Evolutionary conservation across 2,113 vertebrate species (phyloP).

Genomic region (Felis chaus): DNA sequence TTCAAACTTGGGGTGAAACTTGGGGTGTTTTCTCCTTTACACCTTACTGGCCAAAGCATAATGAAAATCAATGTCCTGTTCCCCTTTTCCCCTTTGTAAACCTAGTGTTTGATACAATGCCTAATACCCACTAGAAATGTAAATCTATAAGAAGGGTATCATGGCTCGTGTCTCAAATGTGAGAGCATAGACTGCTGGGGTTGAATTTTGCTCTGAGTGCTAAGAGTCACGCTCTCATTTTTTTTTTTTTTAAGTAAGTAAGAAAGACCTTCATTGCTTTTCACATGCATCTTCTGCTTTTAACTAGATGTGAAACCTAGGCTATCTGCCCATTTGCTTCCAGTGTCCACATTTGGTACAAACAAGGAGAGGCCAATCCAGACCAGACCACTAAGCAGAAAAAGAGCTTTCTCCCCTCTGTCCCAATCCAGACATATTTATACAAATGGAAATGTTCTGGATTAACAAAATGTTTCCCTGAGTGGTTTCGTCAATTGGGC

Average conservation of each 20-base stretch:
- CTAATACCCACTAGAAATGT: neutral
- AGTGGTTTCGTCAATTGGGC: neutral
- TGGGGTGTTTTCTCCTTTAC: neutral
- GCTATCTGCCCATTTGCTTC: neutral
- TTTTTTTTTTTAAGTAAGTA: neutral
- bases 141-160: neutral
- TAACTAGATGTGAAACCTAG: neutral
- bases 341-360: neutral
- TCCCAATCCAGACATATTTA: neutral
- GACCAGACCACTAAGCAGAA: neutral
- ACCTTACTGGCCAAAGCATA: neutral
- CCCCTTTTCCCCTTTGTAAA: neutral
- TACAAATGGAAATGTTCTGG: neutral
- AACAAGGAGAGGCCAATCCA: neutral
- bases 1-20: neutral
- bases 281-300: neutral
- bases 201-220: neutral
- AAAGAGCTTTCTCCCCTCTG: neutral
- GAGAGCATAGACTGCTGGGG: neutral
- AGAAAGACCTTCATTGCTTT: neutral
- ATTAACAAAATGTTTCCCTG: neutral
- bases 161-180: neutral
- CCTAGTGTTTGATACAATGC: neutral
- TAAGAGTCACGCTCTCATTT: neutral
- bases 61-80: neutral